Base-by-base conservation (phyloP, 2,797 vertebrate species). In the Tapirus indicus region DNA sequence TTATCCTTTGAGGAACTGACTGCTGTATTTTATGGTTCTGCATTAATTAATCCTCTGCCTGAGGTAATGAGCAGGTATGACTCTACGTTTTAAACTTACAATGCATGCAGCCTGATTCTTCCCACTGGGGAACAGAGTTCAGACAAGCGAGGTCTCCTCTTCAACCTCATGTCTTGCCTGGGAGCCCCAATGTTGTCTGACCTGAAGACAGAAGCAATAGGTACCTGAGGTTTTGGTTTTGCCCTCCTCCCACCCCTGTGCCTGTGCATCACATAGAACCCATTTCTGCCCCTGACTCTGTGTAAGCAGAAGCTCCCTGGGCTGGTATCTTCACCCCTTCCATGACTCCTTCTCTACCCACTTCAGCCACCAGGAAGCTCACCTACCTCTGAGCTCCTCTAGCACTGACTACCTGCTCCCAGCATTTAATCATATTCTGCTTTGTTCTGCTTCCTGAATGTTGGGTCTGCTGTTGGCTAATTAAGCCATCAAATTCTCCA, bases 31-130 rank as follows among this genome's bases (percentile, higher is more conserved):
- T 60, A 32, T 25, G 72, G 64, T 27, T 79, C 77, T 14, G 7
- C 69, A 20, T 77, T 80, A 66, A 72, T 80, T 58, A 92, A 60
- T 44, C 72, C 35, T 96, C 49, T 71, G 64, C 58, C 69, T 25
- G 4, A 32, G 32, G 54, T 72, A 60, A 54, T 8, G 32, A 68
- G 41, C 12, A 56, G 49, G 78, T 49, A 10, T 13, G 35, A 27
- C 1, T 5, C 32, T 58, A 18, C 80, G 10, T 47, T 56, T 84
- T n/a, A 52, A 62, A 84, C 3, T 60, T 16, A 13, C 0, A 23
- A 1, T 10, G 64, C 13, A 25, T 41, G 27, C 11, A 29, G 71
- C 4, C 58, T 17, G 2, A 66, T 68, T 77, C 35, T 23, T 18
- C 35, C 38, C 13, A 1, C 27, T 49, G 27, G 56, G 32, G 44